Evolutionary conservation across 2,113 vertebrate genomes (phyloP), one percentile per base, ranked within the genome.

Genomic region (Pedionomus torquatus): DNA sequence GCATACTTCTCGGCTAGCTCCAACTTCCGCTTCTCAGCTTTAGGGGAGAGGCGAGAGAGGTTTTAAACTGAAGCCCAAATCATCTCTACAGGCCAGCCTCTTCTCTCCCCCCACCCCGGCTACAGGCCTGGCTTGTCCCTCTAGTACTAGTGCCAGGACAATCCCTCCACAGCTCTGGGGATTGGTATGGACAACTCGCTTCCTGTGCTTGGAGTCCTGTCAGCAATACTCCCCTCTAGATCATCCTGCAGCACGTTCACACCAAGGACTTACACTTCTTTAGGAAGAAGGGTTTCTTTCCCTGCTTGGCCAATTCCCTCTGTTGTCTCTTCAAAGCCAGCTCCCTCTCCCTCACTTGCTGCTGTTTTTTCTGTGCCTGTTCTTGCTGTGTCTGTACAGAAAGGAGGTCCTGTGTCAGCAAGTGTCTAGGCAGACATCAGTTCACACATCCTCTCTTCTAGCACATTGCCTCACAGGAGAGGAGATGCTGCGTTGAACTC

Each of bases 1-100:
- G 97, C 87, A 78, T 98, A 99, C 84, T 99, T 99, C 24, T 99
- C 99, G 0, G 99, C 99, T 43, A 99, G 97, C 71, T 98, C 98
- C 97, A 99, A 68, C 89, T 99, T 99, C 93, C 98, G 98, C 96
- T 98, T 97, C n/a, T 99, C 99, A 17, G 99, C 99, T 99, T 86
- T 0, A 21, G 20, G 93, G 35, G 11, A 61, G 21, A 68, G 41
- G 15, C 30, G n/a, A 93, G 64, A 16, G 13, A 39, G 90, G 65
- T 72, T 44, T 68, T 66, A 69, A 70, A 70, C 20, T 10, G 15
- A 89, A 90, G 46, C 55, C 54, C 5, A 4, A 17, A 87, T 61
- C 17, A 49, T 20, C 24, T 55, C 57, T 41, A 20, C 31, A 69
- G 52, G 48, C 9, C 15, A 61, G 13, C 43, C 37, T 28, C 13